A percentile compares a stretch with the other conserved stretches of the same genome.
Conservation (phyloP, 2,797 vertebrate genomes). For the Scyliorhinus canicula region DNA sequence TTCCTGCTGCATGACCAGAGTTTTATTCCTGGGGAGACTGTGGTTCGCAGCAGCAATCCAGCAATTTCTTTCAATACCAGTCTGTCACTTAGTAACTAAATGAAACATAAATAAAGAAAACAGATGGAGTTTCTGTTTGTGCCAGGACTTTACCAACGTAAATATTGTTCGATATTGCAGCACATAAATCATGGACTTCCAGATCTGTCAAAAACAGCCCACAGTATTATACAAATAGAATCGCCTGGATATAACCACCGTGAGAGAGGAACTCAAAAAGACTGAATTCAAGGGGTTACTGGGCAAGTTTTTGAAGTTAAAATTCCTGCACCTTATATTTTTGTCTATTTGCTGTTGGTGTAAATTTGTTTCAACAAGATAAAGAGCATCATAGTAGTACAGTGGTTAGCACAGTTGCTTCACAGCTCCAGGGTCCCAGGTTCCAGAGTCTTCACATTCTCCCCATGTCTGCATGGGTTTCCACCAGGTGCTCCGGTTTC, state of each 20-base stretch:
- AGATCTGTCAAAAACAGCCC: background rate
- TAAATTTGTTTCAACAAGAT: background rate
- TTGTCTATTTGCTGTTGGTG: background rate
- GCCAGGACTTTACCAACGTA: background rate
- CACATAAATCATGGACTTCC: background rate
- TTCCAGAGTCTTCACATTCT: no score
- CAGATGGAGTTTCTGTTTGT: background rate
- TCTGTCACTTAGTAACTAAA: conserved; percentile 51
- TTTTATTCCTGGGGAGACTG: background rate
- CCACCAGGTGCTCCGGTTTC: no score
- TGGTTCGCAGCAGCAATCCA: background rate
- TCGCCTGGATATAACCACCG: background rate
- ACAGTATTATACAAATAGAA: background rate
- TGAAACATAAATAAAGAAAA: conserved; percentile 44
- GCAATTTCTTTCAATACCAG: background rate
- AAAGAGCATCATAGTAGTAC: no score
- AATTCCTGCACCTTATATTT: background rate
- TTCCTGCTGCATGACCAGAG: background rate
- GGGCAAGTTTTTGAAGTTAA: background rate
- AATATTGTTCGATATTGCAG: background rate
- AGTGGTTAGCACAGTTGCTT: no score
- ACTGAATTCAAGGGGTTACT: background rate
- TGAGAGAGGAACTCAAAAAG: background rate
- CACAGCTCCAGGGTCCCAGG: no score
- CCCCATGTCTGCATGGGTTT: no score